Conservation (phyloP, 2,888 invertebrate genomes). For the Dermolepida albohirtum region DNA sequence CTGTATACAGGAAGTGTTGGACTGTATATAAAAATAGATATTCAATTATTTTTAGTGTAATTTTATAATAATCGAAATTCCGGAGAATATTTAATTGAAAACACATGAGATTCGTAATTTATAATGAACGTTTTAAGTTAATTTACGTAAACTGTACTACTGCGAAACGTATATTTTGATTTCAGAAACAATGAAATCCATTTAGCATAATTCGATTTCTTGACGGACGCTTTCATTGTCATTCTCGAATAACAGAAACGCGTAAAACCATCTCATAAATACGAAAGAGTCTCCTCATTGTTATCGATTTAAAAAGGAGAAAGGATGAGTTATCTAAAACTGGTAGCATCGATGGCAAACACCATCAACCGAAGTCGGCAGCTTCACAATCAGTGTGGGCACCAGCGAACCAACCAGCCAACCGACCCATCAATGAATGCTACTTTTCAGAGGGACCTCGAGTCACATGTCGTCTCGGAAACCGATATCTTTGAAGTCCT, state of each 20-base stretch:
- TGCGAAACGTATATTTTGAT: constrained; percentile 30
- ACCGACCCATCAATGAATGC: constrained; percentile 29
- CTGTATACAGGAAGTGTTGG: too few species aligned
- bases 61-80: too few species aligned
- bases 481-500: constrained; percentile 45
- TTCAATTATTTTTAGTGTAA: too few species aligned
- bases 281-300: constrained; percentile 39
- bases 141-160: constrained; percentile 27
- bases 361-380: constrained; percentile 13
- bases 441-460: constrained; percentile 2
- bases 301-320: constrained; percentile 40
- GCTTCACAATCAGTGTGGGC: too few species aligned
- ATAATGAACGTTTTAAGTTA: constrained; percentile 7
- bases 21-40: too few species aligned
- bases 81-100: too few species aligned
- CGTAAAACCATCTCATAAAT: constrained; percentile 39
- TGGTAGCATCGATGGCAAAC: constrained; percentile 15
- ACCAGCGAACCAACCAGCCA: too few species aligned
- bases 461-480: constrained; percentile 39
- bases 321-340: constrained; percentile 40
- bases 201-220: constrained; percentile 38
- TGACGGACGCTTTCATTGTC: constrained; percentile 37
- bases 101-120: too few species aligned
- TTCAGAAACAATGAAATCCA: constrained; percentile 36
- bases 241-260: constrained; percentile 37